A percentile compares a stretch with the other conserved stretches of the same genome.
phyloP scores from a whole-genome alignment of 2,888 invertebrate genomes.

The Germaria angustata region DNA sequence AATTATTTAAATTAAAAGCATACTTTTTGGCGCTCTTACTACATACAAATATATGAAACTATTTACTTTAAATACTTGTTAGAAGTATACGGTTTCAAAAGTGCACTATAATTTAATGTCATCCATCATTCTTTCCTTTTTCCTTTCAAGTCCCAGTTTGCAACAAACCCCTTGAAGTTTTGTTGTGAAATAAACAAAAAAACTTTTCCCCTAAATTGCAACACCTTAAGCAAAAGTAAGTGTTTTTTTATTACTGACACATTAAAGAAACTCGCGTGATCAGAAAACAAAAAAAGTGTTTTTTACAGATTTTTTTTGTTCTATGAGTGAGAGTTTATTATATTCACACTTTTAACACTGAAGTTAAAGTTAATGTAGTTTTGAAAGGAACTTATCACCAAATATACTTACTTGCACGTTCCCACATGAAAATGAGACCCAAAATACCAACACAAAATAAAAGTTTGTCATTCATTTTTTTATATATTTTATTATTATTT shows the following conservation, averaged over 20 bases:
- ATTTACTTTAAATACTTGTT: conserved; percentile 32
- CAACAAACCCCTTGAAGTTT: conserved; percentile 4
- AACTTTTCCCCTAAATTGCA: conserved; percentile 1
- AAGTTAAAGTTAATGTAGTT: conserved; percentile 51
- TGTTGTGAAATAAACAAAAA: conserved; percentile 10
- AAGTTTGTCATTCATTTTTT: conserved; percentile 20
- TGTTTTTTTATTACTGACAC: conserved; percentile 34
- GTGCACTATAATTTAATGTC: conserved; percentile 36
- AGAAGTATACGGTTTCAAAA: neutral
- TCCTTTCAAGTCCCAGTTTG: neutral
- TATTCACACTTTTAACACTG: conserved; percentile 47
- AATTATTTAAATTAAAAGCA: neutral
- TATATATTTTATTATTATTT: neutral
- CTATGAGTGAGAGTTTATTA: conserved; percentile 36
- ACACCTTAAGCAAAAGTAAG: conserved; percentile 14
- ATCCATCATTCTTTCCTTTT: conserved; percentile 11
- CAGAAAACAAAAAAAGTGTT: neutral
- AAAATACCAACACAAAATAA: conserved; percentile 7
- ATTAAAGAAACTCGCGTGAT: conserved; percentile 46
- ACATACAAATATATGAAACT: neutral
- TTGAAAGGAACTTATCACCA: conserved; percentile 39
- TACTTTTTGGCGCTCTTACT: conserved; percentile 13
- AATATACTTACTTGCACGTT: conserved; percentile 2
- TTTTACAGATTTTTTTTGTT: neutral
- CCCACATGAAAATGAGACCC: conserved; percentile 1